Conservation (phyloP, 2,113 vertebrate genomes). For the Haemorhous mexicanus region DNA sequence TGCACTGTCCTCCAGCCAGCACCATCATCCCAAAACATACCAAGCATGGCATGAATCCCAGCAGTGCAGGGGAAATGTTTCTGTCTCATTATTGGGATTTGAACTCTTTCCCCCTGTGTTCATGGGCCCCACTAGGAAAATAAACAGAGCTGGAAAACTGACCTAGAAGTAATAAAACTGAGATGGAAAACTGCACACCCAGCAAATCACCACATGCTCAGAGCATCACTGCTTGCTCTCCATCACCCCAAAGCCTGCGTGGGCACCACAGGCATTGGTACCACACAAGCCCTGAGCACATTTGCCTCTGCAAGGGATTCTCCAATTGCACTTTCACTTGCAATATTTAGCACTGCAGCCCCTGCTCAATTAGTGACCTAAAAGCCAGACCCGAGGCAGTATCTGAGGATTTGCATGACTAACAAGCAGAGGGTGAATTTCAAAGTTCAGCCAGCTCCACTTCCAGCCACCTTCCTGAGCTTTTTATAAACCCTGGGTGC, state of each 20-base stretch:
- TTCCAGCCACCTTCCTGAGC: constrained; percentile 33
- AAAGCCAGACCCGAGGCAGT: constrained; percentile 2
- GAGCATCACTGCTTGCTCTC: background rate
- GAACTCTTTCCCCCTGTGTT: background rate
- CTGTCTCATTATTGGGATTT: background rate
- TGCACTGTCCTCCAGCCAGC: background rate
- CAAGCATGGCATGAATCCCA: accelerated
- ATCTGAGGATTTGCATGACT: constrained; percentile 44
- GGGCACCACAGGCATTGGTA: accelerated
- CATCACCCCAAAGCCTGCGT: background rate
- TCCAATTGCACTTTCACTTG: constrained; percentile 20
- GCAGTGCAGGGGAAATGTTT: background rate
- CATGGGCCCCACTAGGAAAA: background rate
- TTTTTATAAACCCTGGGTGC: constrained; percentile 47
- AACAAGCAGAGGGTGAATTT: constrained; percentile 39
- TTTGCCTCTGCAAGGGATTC: background rate
- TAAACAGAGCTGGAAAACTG: background rate
- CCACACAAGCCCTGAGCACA: accelerated
- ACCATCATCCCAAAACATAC: background rate
- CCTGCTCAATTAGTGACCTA: constrained; percentile 15
- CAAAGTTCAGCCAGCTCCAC: background rate
- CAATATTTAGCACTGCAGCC: background rate
- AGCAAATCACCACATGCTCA: background rate
- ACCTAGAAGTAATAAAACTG: background rate
- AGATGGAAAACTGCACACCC: background rate